Conservation (phyloP, 2,888 invertebrate species). For the Cataglyphis albicans region DNA sequence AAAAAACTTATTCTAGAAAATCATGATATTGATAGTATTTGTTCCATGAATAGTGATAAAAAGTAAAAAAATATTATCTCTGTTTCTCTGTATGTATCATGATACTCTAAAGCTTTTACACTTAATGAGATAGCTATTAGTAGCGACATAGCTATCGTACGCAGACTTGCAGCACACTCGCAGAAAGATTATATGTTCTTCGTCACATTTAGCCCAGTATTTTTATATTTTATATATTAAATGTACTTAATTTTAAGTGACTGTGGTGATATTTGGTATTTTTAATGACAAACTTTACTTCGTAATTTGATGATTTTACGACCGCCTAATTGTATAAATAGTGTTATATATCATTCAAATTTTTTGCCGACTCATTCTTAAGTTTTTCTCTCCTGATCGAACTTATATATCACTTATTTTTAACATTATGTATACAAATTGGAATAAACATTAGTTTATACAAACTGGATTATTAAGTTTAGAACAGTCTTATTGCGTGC, state of each 20-base stretch:
- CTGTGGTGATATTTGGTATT: slow-evolving; percentile 81
- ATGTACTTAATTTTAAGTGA: slow-evolving; percentile 84
- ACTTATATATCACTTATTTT: slow-evolving; percentile 83
- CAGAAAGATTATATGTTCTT: slow-evolving; percentile 68
- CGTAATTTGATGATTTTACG: slow-evolving; percentile 61
- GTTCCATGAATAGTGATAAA: slow-evolving; percentile 78
- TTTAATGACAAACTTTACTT: slow-evolving; percentile 72
- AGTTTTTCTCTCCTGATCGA: slow-evolving; percentile 58
- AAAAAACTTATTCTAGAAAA: slow-evolving; percentile 72
- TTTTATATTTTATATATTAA: slow-evolving; percentile 82
- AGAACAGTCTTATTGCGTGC: slow-evolving; percentile 72
- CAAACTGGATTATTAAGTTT: slow-evolving; percentile 74
- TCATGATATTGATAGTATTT: slow-evolving; percentile 80
- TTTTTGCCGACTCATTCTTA: slow-evolving; percentile 56
- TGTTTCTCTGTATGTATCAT: slow-evolving; percentile 83
- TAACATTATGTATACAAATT: slow-evolving; percentile 83
- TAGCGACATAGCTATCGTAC: slow-evolving; percentile 74
- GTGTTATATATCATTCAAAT: slow-evolving; percentile 61
- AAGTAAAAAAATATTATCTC: slow-evolving; percentile 80
- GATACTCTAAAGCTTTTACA: slow-evolving; percentile 85
- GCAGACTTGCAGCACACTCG: slow-evolving; percentile 61
- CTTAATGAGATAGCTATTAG: slow-evolving; percentile 80
- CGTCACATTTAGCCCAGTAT: slow-evolving; percentile 82
- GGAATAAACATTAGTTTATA: slow-evolving; percentile 84
- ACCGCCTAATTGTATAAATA: slow-evolving; percentile 74